Percentiles rank a stretch among this genome's conserved stretches.
phyloP scores from a whole-genome alignment of 1,140 invertebrate species.

The Caenorhabditis elegans region DNA sequence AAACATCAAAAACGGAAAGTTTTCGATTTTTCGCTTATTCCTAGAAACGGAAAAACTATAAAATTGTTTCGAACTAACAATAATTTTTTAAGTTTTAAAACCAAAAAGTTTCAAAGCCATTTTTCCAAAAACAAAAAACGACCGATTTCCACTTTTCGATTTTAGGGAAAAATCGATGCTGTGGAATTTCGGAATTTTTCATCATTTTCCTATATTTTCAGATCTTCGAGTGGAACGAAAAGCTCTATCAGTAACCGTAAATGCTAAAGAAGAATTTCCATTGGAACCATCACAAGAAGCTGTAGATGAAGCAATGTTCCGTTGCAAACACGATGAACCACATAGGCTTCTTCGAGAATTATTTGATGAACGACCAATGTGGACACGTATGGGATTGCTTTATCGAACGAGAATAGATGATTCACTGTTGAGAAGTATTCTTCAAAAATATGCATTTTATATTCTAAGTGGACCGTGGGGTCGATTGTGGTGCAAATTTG shows the following conservation, averaged over 20 bases:
- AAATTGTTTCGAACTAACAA: too few species aligned
- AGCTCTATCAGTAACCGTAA: slow-evolving; percentile 59
- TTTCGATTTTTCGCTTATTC: too few species aligned
- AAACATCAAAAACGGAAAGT: too few species aligned
- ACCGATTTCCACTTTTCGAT: too few species aligned
- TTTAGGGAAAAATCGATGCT: too few species aligned
- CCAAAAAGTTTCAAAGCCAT: too few species aligned
- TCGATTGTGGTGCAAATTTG: slow-evolving; percentile 64
- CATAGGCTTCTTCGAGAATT: slow-evolving; percentile 55
- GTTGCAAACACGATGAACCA: slow-evolving; percentile 59
- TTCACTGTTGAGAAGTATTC: slow-evolving; percentile 52
- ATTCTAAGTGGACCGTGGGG: slow-evolving; percentile 65
- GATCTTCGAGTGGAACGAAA: slow-evolving; percentile 64
- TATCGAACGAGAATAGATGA: slow-evolving; percentile 58
- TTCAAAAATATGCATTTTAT: slow-evolving; percentile 66
- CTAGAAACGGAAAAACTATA: too few species aligned
- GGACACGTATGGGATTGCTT: slow-evolving; percentile 57
- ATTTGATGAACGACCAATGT: slow-evolving; percentile 64
- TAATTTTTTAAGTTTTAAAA: too few species aligned
- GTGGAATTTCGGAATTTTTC: too few species aligned
- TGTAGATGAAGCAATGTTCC: slow-evolving; percentile 54
- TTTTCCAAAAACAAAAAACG: too few species aligned
- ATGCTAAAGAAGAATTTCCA: slow-evolving; percentile 56
- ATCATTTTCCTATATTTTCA: slow-evolving; percentile 38
- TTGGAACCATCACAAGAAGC: slow-evolving; percentile 51